A percentile compares a stretch with the other conserved stretches of the same genome.
These are phyloP conservation scores for Megaustenia siamemsis DNA, from an alignment of 2,888 invertebrate genomes.

Conservation along the genomic window DNA sequence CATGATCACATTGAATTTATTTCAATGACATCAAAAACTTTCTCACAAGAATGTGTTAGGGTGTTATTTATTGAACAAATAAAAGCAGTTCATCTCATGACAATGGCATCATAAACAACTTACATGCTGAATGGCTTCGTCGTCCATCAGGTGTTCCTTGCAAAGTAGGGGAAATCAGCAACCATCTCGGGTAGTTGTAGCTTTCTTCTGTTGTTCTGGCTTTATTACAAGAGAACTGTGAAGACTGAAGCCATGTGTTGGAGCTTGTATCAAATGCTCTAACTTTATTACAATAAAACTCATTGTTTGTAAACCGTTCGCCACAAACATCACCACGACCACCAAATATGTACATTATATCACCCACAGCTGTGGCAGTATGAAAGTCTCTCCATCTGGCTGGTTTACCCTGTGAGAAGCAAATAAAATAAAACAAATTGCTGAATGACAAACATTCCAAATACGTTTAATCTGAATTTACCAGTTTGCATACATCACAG, in stretches of 20 bases:
- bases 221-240: slow-evolving; percentile 89
- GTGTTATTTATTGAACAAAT: too few species aligned
- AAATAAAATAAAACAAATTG: not conserved
- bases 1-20: too few species aligned
- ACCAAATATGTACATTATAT: slow-evolving; percentile 93
- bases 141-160: slow-evolving; percentile 88
- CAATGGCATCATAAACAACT: slow-evolving; percentile 75
- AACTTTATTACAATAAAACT: slow-evolving; percentile 89
- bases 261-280: slow-evolving; percentile 86
- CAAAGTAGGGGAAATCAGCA: slow-evolving; percentile 82
- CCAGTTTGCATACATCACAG: too few species aligned
- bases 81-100: too few species aligned
- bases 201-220: slow-evolving; percentile 86
- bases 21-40: too few species aligned
- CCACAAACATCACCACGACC: slow-evolving; percentile 89
- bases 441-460: too few species aligned
- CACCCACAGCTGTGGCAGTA: slow-evolving; percentile 88
- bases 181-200: too few species aligned
- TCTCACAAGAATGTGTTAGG: too few species aligned
- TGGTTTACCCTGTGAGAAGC: slow-evolving; percentile 82
- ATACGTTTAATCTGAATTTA: too few species aligned
- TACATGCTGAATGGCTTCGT: slow-evolving; percentile 94
- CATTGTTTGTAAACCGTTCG: slow-evolving; percentile 84
- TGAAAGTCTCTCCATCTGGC: slow-evolving; percentile 92
- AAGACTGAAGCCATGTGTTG: slow-evolving; percentile 84